Evolutionary conservation across 1,140 invertebrate species (phyloP).

Genomic region (Drosophila setifemur): DNA sequence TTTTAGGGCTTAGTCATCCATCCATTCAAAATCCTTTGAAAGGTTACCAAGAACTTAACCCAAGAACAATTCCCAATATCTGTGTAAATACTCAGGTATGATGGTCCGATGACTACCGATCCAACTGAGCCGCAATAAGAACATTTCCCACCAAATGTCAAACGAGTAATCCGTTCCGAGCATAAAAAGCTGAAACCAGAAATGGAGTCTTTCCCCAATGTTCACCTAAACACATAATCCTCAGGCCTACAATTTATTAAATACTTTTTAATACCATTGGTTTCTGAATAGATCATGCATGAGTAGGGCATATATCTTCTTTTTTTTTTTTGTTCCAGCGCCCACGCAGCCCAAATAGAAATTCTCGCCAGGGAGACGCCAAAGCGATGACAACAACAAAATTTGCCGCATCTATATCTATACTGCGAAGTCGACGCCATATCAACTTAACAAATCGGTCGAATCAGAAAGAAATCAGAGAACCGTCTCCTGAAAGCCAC

Average conservation of each 20-base stretch:
- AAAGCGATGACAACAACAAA: conserved; percentile 14
- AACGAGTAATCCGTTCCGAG: conserved; percentile 28
- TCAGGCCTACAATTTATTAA: conserved; percentile 65
- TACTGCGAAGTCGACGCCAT: conserved; percentile 41
- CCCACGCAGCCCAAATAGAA: conserved; percentile 56
- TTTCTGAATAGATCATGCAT: conserved; percentile 42
- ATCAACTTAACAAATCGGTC: conserved; percentile 69
- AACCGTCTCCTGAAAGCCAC: conserved; percentile 26
- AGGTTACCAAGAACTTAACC: conserved; percentile 57
- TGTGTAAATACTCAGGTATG: conserved; percentile 51
- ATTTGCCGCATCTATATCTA: not conserved
- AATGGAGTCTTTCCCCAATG: conserved; percentile 25
- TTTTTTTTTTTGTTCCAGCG: conserved; percentile 38
- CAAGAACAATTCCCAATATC: conserved; percentile 27
- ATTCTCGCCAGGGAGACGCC: conserved; percentile 54
- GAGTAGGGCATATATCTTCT: conserved; percentile 42
- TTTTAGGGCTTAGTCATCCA: conserved; percentile 18
- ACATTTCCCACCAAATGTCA: conserved; percentile 74
- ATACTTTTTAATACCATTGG: conserved; percentile 70
- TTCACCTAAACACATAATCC: conserved; percentile 63
- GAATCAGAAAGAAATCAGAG: conserved; percentile 76
- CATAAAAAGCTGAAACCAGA: conserved; percentile 22
- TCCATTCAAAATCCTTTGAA: conserved; percentile 13
- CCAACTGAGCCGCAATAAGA: too few relatives aligned
- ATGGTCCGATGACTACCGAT: conserved; percentile 16